Conservation (phyloP, 2,113 vertebrate genomes). For the Etheostoma spectabile region DNA sequence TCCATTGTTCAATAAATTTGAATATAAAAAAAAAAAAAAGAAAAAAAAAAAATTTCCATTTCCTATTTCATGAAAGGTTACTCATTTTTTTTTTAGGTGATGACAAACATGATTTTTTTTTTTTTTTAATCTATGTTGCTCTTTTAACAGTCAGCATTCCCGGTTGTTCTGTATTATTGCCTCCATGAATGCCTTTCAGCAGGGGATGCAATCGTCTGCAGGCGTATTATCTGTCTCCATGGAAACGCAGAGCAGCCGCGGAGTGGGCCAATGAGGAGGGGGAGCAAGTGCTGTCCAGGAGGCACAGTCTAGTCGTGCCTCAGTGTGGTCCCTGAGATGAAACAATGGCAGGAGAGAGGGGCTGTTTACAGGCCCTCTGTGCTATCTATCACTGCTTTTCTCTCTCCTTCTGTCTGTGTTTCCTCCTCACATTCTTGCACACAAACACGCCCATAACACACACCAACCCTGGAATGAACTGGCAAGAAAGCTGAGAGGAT, state of each 20-base stretch:
- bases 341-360: conserved; percentile 83
- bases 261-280: conserved; percentile 25
- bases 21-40: too few species aligned
- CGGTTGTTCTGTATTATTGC: conserved; percentile 16
- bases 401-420: conserved; percentile 10
- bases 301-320: conserved; percentile 34
- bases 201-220: conserved; percentile 55
- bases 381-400: conserved; percentile 41
- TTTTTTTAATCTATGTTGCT: background rate
- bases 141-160: conserved; percentile 23
- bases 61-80: background rate
- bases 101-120: background rate
- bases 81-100: background rate
- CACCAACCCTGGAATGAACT: conserved; percentile 15
- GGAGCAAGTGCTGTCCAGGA: conserved; percentile 42
- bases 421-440: conserved; percentile 14
- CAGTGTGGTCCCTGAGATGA: conserved; percentile 62
- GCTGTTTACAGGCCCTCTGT: conserved; percentile 62
- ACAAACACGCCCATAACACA: conserved; percentile 19
- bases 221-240: conserved; percentile 71
- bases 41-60: too few species aligned
- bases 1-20: too few species aligned
- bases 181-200: conserved; percentile 39
- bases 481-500: conserved; percentile 61
- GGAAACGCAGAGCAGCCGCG: conserved; percentile 65